phyloP scores from a whole-genome alignment of 2,113 vertebrate species.

The Lynx canadensis region DNA sequence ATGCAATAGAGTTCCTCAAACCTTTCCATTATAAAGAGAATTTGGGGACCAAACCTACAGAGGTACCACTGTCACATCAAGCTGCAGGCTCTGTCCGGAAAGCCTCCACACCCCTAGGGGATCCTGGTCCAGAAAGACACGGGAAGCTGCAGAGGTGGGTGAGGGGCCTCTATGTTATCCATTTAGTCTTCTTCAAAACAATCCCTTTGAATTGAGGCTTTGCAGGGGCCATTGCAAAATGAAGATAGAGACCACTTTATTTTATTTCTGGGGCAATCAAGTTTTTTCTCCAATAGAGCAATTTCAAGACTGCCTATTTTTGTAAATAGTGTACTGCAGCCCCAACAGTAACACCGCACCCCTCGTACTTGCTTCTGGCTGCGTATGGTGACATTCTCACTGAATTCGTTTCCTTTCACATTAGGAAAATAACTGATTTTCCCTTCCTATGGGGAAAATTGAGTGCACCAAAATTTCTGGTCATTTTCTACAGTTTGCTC shows the following conservation, averaged over 20 bases:
- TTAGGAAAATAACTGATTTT: constrained; percentile 67
- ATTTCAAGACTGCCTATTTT: constrained; percentile 69
- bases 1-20: background rate
- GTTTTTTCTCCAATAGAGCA: constrained; percentile 69
- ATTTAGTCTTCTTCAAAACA: constrained; percentile 21
- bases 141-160: background rate
- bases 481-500: constrained; percentile 64
- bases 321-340: constrained; percentile 8
- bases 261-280: constrained; percentile 69
- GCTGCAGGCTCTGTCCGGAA: background rate
- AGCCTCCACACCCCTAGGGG: background rate
- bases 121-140: background rate
- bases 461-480: constrained; percentile 37
- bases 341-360: background rate
- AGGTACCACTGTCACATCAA: rapidly evolving
- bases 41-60: background rate
- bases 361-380: background rate
- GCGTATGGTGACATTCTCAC: background rate
- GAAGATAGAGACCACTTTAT: constrained; percentile 65
- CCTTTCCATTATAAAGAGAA: background rate
- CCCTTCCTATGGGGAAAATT: constrained; percentile 62
- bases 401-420: constrained; percentile 53
- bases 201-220: constrained; percentile 65
- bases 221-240: constrained; percentile 56
- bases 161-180: background rate